These are phyloP conservation scores for Psittacara wagleri DNA, from an alignment of 2,113 vertebrate species.

Conservation along the genomic window DNA sequence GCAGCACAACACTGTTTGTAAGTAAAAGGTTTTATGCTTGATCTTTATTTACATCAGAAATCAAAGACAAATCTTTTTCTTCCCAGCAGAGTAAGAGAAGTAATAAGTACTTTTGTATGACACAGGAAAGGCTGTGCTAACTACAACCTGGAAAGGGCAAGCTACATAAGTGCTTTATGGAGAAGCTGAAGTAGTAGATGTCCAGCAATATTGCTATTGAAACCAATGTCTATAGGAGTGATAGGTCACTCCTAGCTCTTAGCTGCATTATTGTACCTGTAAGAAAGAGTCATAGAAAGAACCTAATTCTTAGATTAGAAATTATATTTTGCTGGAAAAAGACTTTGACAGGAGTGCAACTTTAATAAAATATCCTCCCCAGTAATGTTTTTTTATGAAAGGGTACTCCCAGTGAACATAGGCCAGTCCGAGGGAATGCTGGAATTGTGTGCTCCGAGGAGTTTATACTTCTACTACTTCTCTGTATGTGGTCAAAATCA, in stretches of 20 bases:
- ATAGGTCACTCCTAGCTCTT: background rate
- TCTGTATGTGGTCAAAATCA: background rate
- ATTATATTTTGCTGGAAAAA: background rate
- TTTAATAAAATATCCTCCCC: background rate
- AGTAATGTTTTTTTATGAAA: background rate
- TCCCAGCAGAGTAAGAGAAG: background rate
- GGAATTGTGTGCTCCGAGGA: background rate
- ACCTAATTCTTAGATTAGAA: background rate
- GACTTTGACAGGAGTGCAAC: background rate
- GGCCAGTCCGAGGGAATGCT: background rate
- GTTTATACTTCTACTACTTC: background rate
- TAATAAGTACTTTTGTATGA: background rate
- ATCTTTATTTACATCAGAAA: conserved; percentile 40
- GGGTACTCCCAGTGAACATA: background rate
- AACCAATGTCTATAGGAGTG: background rate
- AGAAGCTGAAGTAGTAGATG: background rate
- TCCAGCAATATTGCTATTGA: background rate
- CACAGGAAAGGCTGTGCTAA: background rate
- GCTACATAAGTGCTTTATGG: background rate
- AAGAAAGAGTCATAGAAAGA: background rate
- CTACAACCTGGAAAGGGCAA: background rate
- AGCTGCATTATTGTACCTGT: background rate
- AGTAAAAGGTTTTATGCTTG: conserved; percentile 37
- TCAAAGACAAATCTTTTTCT: background rate
- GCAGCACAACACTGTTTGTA: background rate